Evolutionary conservation across 2,113 vertebrate species (phyloP), one percentile per base, ranked within the genome.

Genomic region (Budorcas taxicolor): DNA sequence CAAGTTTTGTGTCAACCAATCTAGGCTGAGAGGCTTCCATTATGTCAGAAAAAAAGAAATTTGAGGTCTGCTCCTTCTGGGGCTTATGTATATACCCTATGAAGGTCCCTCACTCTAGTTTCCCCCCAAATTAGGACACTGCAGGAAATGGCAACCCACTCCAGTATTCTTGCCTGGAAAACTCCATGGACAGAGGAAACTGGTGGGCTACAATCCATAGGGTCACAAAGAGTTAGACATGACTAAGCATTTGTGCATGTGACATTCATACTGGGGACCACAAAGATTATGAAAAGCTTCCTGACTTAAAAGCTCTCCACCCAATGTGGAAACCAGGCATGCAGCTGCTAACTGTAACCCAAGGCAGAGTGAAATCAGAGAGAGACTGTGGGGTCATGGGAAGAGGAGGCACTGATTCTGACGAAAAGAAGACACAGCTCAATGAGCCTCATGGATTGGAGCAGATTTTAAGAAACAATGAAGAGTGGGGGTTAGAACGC

Each of bases 11-110:
- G 57, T 84, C 87, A 92, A 62, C 47, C 27, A 67, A 3, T 57
- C 67, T 62, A 23, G 83, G 57, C 76, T 53, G 33, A 91, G 53
- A 96, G 10, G 7, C 6, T 95, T 82, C 29, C 53, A 36, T 27
- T 81, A 29, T 45, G 23, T 74, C 58, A 94, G 74, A 94, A 95
- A 71, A n/a, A 25, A 58, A 76, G 62, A 13, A n/a, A 62, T 67
- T 62, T 76, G 15, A 67, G 11, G 27, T 40, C 33, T 16, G 25
- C 36, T n/a, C 76, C 53, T 87, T 8, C 9, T 33, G 12, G 21
- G 78, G 23, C 27, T 78, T 57, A 84, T 62, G 60, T 29, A 40
- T 1, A 15, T 3, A 10, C 50, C 29, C 8, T 86, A 14, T 2
- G 36, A 76, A 10, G 33, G 6, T 13, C 27, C 55, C 67, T 89